These are phyloP conservation scores for Drosophila miranda DNA, from an alignment of 1,140 invertebrate genomes.

Conservation along the genomic window DNA sequence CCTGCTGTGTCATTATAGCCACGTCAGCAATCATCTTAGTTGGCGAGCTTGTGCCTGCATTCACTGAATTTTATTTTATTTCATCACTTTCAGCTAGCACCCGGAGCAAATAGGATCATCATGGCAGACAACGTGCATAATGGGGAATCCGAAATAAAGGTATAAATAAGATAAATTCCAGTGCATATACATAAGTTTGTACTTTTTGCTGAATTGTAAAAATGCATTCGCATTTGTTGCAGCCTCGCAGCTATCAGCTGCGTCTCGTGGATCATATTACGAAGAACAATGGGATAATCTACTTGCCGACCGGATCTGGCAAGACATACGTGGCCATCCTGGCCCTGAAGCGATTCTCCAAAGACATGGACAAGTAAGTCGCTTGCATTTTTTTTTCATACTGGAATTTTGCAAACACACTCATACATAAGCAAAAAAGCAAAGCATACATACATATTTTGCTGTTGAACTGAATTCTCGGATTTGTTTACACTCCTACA, in stretches of 20 bases:
- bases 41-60: too few relatives aligned
- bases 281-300: constrained; percentile 92
- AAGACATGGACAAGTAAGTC: constrained; percentile 81
- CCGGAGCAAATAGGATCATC: too few relatives aligned
- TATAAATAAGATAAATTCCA: neutral
- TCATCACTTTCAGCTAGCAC: neutral
- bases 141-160: constrained; percentile 11
- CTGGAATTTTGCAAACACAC: neutral
- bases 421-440: neutral
- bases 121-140: too few relatives aligned
- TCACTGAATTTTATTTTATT: too few relatives aligned
- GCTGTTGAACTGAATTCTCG: neutral
- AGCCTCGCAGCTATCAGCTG: constrained; percentile 86
- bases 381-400: too few relatives aligned
- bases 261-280: constrained; percentile 90
- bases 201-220: neutral
- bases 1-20: neutral
- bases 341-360: constrained; percentile 88
- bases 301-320: constrained; percentile 94
- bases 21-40: neutral
- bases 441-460: neutral
- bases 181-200: neutral
- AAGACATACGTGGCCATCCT: constrained; percentile 96
- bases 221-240: neutral
- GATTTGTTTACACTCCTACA: constrained; percentile 59